Conservation (phyloP, 1,140 invertebrate species). For the Phymastichus coffea region DNA sequence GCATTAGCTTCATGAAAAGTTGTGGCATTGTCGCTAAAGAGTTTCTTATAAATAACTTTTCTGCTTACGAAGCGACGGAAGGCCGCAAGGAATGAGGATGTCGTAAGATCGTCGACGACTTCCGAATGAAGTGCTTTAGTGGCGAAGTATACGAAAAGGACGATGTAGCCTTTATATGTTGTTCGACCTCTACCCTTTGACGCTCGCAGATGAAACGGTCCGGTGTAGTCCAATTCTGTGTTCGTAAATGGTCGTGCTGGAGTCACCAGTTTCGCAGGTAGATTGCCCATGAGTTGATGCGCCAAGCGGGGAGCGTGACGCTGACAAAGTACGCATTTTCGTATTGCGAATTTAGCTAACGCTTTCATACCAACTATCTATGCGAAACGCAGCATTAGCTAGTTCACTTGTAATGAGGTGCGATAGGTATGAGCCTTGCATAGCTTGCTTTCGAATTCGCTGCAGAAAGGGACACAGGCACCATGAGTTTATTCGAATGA, state of each 20-base stretch:
- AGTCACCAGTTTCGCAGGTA: neutral
- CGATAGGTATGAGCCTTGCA: too few relatives aligned
- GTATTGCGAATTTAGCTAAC: too few relatives aligned
- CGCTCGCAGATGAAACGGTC: too few relatives aligned
- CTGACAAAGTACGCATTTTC: too few relatives aligned
- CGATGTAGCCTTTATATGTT: conserved; percentile 36
- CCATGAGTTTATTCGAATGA: too few relatives aligned
- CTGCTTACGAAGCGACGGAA: conserved; percentile 27
- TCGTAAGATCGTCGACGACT: conserved; percentile 35
- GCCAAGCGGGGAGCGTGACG: too few relatives aligned
- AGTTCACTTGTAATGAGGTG: too few relatives aligned
- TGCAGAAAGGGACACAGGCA: too few relatives aligned
- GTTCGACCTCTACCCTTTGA: conserved; percentile 23
- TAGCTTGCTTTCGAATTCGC: too few relatives aligned
- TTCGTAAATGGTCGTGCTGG: conserved; percentile 31
- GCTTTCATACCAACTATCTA: too few relatives aligned
- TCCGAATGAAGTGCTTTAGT: conserved; percentile 42
- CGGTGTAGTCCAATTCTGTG: conserved; percentile 43
- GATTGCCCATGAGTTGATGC: too few relatives aligned
- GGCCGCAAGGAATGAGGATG: conserved; percentile 39
- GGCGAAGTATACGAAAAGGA: conserved; percentile 29
- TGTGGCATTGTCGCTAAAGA: conserved; percentile 34
- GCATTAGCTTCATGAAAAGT: conserved; percentile 29
- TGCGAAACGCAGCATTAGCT: too few relatives aligned
- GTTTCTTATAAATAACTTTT: conserved; percentile 9